Evolutionary conservation across 2,797 vertebrate genomes (phyloP).

Genomic region (Pseudochaenichthys georgianus): DNA sequence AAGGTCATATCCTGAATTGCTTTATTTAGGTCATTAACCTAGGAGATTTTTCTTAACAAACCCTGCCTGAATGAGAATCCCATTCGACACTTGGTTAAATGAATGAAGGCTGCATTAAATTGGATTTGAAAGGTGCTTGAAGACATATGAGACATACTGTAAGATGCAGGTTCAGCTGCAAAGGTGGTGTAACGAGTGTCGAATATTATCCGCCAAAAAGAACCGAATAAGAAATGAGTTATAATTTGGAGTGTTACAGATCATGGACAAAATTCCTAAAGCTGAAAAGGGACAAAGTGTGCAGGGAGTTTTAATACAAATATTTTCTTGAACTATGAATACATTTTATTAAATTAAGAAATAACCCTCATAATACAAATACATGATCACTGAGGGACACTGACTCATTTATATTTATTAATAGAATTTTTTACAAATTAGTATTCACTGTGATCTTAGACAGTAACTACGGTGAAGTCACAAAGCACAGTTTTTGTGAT

Average conservation of each 20-base stretch:
- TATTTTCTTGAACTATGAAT: conserved; percentile 27
- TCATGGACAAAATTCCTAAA: conserved; percentile 18
- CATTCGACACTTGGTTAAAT: conserved; percentile 30
- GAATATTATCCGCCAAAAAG: conserved; percentile 48
- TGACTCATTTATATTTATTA: conserved; percentile 37
- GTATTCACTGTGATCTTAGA: conserved; percentile 34
- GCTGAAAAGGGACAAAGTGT: conserved; percentile 28
- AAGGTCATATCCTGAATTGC: conserved; percentile 4
- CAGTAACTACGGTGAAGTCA: conserved; percentile 12
- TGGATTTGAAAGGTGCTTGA: conserved; percentile 15
- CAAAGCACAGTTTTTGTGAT: neutral
- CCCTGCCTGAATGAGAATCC: conserved; percentile 12
- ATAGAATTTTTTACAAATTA: conserved; percentile 20
- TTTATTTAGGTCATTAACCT: conserved; percentile 36
- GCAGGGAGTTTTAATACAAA: neutral
- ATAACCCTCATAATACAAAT: conserved; percentile 22
- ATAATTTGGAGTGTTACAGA: conserved; percentile 41
- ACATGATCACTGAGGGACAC: conserved; percentile 16
- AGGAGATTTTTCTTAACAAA: conserved; percentile 20
- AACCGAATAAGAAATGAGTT: conserved; percentile 43
- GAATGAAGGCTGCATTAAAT: conserved; percentile 33
- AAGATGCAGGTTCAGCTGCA: conserved; percentile 48
- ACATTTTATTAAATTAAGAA: conserved; percentile 18
- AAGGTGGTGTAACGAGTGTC: conserved; percentile 35
- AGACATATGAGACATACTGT: conserved; percentile 33